These are phyloP conservation scores for Cacoxenus indagator DNA, from an alignment of 2,888 invertebrate species.

Conservation along the genomic window DNA sequence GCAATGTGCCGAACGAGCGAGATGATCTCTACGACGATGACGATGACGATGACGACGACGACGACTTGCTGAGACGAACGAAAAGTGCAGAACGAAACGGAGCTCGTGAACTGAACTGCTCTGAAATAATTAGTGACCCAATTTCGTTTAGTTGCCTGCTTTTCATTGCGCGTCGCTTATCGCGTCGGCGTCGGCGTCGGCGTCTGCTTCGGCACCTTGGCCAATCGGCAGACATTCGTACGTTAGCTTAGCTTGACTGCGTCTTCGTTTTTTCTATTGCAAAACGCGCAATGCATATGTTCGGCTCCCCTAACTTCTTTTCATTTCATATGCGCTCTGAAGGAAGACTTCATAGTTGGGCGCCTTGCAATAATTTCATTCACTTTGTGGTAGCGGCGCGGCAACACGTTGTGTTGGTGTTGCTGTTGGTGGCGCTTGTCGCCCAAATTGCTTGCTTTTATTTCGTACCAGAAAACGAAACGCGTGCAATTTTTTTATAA, in stretches of 20 bases:
- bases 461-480: conserved; percentile 1
- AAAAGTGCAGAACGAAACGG: neutral
- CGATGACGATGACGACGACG: too few species aligned
- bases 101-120: conserved; percentile 46
- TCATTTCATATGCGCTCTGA: neutral
- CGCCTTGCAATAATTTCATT: too few species aligned
- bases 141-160: conserved; percentile 45
- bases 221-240: too few species aligned
- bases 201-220: neutral
- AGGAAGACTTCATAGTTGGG: neutral
- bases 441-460: neutral
- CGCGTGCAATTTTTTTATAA: conserved; percentile 5
- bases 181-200: neutral
- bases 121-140: conserved; percentile 65
- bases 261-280: neutral
- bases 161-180: neutral
- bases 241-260: too few species aligned
- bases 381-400: too few species aligned
- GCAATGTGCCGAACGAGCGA: neutral
- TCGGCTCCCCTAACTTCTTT: neutral
- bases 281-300: neutral
- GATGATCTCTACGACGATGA: neutral
- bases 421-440: conserved; percentile 3
- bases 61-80: too few species aligned
- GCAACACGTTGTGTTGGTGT: too few species aligned